Base-by-base conservation (phyloP, 2,797 vertebrate genomes). In the Sebastolobus altivelis region DNA sequence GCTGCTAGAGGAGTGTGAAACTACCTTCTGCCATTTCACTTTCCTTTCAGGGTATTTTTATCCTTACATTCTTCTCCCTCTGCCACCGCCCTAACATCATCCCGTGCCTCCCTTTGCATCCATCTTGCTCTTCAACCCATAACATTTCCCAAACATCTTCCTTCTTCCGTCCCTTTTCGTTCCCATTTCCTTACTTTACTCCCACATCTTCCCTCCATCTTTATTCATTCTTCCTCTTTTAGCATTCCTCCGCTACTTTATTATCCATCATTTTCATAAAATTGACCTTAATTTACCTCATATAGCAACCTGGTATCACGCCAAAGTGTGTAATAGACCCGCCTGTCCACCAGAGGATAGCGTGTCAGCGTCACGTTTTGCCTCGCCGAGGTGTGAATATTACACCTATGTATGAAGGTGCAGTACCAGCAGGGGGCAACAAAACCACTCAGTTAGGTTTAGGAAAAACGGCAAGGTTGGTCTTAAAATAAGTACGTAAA, bases 1-100 rank as follows among this genome's bases (percentile, higher is more conserved):
- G 61, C 55, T 73, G 74, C 74, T 35, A 69, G 56, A 61, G 6
- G 35, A 77, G 62, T 83, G 77, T 79, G 55, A 85, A 75, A 74
- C 54, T 72, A 31, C 38, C 40, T 66, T 72, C 43, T 72, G 56
- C 27, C 27, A 46, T 46, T 73, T 59, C 3, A 11, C 33, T 60
- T 20, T 52, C 27, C 43, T 54, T 46, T 18, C 43, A 46, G 43
- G 43, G 43, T 46, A 46, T 40, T 69, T 62, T 52, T 2, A 69
- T 68, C 43, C 62, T 29, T 56, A 18, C 2, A 65, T 40, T 66
- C 59, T 14, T 20, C 12, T 1, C 52, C 4, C 29, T 35, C 14
- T 4, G 2, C 54, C 38, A 11, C 35, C 8, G 9, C 68, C 3
- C 4, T n/a, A 6, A 29, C 49, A 22, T 58, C 37, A 5, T 20